A percentile compares a stretch with the other conserved stretches of the same genome.
These are phyloP conservation scores for Atopsyche davidsoni DNA, from an alignment of 1,140 invertebrate species.

Conservation along the genomic window DNA sequence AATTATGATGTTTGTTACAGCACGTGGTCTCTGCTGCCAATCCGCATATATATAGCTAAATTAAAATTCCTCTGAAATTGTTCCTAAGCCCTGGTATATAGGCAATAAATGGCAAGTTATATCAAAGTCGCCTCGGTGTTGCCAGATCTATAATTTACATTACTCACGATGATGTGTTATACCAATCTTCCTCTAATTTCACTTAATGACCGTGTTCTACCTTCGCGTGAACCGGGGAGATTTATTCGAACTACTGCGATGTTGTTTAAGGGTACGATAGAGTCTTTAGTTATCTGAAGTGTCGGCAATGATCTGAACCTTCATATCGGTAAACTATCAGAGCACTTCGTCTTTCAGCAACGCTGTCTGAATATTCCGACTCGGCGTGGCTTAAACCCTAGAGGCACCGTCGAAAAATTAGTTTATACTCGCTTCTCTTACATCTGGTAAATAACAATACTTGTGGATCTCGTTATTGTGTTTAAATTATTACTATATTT, in stretches of 20 bases:
- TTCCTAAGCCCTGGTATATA: too few species aligned
- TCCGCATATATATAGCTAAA: too few species aligned
- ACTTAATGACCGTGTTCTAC: constrained; percentile 25
- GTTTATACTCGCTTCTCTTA: too few species aligned
- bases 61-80: too few species aligned
- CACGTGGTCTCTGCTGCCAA: too few species aligned
- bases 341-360: constrained; percentile 6
- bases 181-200: constrained; percentile 23
- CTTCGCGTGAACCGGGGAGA: constrained; percentile 17
- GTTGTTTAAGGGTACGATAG: not conserved
- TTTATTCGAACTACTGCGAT: constrained; percentile 15
- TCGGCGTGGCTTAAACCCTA: not conserved
- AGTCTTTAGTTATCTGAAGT: constrained; percentile 4
- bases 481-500: constrained; percentile 1
- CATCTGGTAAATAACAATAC: not conserved
- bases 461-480: not conserved
- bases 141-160: constrained; percentile 22
- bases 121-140: too few species aligned
- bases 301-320: not conserved
- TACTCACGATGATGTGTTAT: constrained; percentile 23
- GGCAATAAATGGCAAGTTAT: too few species aligned
- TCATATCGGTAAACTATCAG: constrained; percentile 13
- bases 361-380: constrained; percentile 1
- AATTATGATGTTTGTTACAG: too few species aligned
- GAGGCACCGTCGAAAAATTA: too few species aligned